phyloP scores from a whole-genome alignment of 2,113 vertebrate genomes.

The Bostrychus sinensis region DNA sequence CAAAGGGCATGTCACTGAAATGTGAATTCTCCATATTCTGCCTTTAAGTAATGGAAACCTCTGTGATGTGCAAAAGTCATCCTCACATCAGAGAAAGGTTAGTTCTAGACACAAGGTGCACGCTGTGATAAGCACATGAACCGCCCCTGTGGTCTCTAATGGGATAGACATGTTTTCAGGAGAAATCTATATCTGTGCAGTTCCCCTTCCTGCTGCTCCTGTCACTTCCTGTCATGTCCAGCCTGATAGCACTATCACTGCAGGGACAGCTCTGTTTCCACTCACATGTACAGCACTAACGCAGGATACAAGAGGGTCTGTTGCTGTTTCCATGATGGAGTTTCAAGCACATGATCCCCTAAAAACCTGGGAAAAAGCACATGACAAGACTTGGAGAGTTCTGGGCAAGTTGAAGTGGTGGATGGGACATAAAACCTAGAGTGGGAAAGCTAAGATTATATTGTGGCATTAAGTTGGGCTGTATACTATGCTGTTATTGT shows the following conservation, averaged over 20 bases:
- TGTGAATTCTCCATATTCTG: too few relatives aligned
- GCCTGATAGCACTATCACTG: constrained; percentile 56
- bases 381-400: too few relatives aligned
- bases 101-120: constrained; percentile 38
- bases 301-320: background rate
- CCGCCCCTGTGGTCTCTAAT: constrained; percentile 40
- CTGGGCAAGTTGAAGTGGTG: too few relatives aligned
- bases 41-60: too few relatives aligned
- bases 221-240: constrained; percentile 71
- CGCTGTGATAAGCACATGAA: constrained; percentile 61
- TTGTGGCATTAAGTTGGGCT: too few relatives aligned
- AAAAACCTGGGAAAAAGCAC: too few relatives aligned
- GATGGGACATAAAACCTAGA: too few relatives aligned
- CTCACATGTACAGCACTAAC: constrained; percentile 15
- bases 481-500: too few relatives aligned
- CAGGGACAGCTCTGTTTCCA: constrained; percentile 24
- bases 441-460: too few relatives aligned
- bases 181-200: constrained; percentile 71
- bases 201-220: constrained; percentile 69
- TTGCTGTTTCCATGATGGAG: background rate
- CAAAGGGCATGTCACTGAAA: too few relatives aligned
- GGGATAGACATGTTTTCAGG: constrained; percentile 59
- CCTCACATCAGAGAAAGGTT: background rate
- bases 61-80: background rate
- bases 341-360: background rate